phyloP scores from a whole-genome alignment of 2,888 invertebrate genomes.

The Salpingus planirostris region DNA sequence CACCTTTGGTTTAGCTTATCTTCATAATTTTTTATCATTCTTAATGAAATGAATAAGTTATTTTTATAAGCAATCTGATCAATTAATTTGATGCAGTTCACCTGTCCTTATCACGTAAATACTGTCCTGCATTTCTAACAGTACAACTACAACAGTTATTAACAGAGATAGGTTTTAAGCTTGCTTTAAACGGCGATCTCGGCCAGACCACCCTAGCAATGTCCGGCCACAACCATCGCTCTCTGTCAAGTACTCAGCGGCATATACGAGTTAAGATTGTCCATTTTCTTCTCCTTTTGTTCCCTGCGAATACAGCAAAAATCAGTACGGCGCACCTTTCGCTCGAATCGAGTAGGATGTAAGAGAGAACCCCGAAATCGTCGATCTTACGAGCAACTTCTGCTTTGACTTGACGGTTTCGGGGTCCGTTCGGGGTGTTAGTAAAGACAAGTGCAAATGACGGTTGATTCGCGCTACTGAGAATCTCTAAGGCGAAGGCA shows the following conservation, averaged over 20 bases:
- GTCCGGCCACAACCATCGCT: conserved; percentile 44
- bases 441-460: no score
- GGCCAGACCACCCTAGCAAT: conserved; percentile 26
- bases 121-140: conserved; percentile 34
- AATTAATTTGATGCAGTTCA: conserved; percentile 26
- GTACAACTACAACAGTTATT: conserved; percentile 38
- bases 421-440: no score
- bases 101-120: conserved; percentile 37
- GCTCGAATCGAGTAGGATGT: no score
- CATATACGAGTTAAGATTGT: conserved; percentile 75
- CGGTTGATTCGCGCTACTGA: no score
- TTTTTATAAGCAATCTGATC: conserved; percentile 25
- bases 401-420: no score
- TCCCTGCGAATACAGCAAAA: conserved; percentile 36
- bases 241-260: conserved; percentile 63
- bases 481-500: conserved; percentile 12
- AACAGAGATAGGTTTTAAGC: conserved; percentile 34
- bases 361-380: no score
- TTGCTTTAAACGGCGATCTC: conserved; percentile 10
- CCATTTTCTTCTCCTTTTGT: conserved; percentile 83
- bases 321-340: no score
- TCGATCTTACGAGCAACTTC: no score
- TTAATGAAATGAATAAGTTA: conserved; percentile 16
- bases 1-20: conserved; percentile 81
- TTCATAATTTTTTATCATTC: conserved; percentile 23